A percentile compares a stretch with the other conserved stretches of the same genome.
Conservation (phyloP, 2,113 vertebrate genomes). For the Xiphophorus hellerii region DNA sequence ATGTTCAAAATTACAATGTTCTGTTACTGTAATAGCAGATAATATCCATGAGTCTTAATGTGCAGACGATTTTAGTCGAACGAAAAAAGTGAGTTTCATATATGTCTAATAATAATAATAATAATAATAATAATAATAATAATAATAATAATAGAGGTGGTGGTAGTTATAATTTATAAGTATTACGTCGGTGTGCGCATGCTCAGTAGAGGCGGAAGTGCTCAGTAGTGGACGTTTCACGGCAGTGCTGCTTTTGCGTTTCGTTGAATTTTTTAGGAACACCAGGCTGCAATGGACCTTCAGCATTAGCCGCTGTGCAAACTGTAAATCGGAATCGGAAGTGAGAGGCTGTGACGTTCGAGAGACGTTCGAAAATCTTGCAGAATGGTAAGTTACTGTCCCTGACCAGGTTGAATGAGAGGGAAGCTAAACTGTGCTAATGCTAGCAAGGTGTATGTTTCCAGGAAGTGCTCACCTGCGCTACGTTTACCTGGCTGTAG, state of each 20-base stretch:
- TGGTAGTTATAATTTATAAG: no score
- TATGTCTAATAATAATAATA: no score
- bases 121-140: no score
- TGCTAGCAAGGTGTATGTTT: slow-evolving; percentile 65
- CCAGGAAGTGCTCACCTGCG: slow-evolving; percentile 71
- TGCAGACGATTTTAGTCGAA: no score
- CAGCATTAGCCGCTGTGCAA: slow-evolving; percentile 14
- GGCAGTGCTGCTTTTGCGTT: neutral
- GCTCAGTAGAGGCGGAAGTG: neutral
- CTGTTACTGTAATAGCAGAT: no score
- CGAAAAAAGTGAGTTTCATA: no score
- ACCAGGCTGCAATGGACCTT: slow-evolving; percentile 43
- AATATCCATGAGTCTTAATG: no score
- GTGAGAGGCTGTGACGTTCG: neutral
- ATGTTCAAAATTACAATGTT: no score
- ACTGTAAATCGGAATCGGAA: neutral
- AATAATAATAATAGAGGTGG: no score
- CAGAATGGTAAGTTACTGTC: slow-evolving; percentile 67
- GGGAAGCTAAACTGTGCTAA: slow-evolving; percentile 41
- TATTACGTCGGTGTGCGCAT: neutral
- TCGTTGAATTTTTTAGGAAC: neutral
- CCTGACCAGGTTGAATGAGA: neutral
- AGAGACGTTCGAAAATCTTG: neutral
- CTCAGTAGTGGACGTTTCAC: neutral
- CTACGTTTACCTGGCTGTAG: slow-evolving; percentile 39